Conservation (phyloP, 2,113 vertebrate genomes). For the Rousettus leschenaultii region DNA sequence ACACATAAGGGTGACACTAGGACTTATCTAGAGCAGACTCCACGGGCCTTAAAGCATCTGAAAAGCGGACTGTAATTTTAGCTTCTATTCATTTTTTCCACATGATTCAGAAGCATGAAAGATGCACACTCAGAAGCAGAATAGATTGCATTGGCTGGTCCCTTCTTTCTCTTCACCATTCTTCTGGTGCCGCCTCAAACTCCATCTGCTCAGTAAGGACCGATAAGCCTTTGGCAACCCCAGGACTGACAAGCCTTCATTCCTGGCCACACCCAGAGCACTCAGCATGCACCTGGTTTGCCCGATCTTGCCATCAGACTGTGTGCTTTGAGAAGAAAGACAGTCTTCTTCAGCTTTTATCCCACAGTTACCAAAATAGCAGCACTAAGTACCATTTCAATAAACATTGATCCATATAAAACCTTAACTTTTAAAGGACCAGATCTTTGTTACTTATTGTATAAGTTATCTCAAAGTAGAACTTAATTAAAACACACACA, state of each 20-base stretch:
- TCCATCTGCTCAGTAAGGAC: not conserved
- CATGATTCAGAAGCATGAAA: not conserved
- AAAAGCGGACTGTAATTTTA: not conserved
- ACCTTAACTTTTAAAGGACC: not conserved
- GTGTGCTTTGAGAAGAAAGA: not conserved
- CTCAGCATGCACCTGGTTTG: not conserved
- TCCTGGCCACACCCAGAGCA: not conserved
- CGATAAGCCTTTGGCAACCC: not conserved
- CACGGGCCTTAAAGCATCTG: not conserved
- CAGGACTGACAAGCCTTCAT: not conserved
- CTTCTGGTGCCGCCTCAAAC: not conserved
- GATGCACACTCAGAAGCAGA: not conserved
- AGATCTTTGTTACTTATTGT: not conserved
- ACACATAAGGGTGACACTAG: not conserved
- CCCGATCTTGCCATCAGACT: not conserved
- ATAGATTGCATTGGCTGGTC: rapidly evolving
- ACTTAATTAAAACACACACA: not conserved
- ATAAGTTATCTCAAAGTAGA: not conserved
- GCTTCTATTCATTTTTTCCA: not conserved
- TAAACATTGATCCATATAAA: not conserved
- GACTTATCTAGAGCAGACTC: not conserved
- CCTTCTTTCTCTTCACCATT: not conserved
- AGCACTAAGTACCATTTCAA: not conserved
- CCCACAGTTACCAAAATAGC: not conserved
- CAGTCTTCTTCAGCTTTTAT: not conserved